Percentiles rank a stretch among this genome's conserved stretches.
These are phyloP conservation scores for Pseudomyrmex cubaensis DNA, from an alignment of 1,140 invertebrate species.

Conservation along the genomic window DNA sequence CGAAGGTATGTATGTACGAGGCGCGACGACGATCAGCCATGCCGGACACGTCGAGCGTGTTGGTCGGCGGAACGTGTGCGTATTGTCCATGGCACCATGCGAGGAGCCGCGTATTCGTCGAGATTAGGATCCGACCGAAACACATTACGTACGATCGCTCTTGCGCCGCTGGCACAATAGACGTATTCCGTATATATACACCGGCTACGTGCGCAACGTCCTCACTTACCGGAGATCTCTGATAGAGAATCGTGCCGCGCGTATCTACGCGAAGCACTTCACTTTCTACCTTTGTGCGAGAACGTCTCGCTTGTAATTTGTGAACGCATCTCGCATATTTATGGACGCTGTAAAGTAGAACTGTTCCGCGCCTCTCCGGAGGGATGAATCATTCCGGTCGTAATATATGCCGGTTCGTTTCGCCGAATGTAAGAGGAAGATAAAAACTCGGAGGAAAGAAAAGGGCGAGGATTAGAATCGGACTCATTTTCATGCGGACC, in stretches of 20 bases:
- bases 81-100: conserved; percentile 49
- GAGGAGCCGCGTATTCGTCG: conserved; percentile 41
- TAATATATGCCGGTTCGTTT: neutral
- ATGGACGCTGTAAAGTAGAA: conserved; percentile 48
- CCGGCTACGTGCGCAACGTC: conserved; percentile 47
- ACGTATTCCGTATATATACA: conserved; percentile 1
- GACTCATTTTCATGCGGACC: neutral
- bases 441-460: neutral
- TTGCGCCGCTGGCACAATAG: conserved; percentile 48
- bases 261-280: conserved; percentile 27
- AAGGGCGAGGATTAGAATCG: neutral
- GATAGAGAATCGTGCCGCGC: conserved; percentile 40
- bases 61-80: conserved; percentile 35
- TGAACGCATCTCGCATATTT: conserved; percentile 57
- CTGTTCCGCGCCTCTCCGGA: conserved; percentile 29
- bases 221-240: conserved; percentile 10
- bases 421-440: neutral
- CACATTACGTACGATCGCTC: conserved; percentile 50
- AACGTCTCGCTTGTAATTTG: conserved; percentile 52
- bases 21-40: conserved; percentile 42
- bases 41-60: conserved; percentile 60
- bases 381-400: conserved; percentile 20
- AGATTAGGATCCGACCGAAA: conserved; percentile 62
- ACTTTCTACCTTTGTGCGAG: conserved; percentile 54
- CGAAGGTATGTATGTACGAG: neutral